Percentiles rank a stretch among this genome's conserved stretches.
Evolutionary conservation across 1,140 invertebrate genomes (phyloP).

Genomic region (Trypoxylus dichotomus): DNA sequence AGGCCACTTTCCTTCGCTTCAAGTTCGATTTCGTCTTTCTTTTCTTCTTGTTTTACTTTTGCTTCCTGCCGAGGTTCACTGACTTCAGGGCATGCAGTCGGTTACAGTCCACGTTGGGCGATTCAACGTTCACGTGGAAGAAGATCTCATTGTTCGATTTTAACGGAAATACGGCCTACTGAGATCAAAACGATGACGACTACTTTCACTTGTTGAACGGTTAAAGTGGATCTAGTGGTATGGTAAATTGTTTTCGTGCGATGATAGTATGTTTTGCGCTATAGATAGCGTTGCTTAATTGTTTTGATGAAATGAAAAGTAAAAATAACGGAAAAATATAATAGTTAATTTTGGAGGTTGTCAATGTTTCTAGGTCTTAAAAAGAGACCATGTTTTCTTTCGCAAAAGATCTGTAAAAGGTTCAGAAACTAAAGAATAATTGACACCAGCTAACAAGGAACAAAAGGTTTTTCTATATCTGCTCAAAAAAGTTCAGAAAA

Average conservation of each 20-base stretch:
- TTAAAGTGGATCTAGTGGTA: neutral
- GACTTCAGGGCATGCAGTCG: neutral
- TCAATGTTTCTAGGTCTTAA: no score
- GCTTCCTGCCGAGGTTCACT: neutral
- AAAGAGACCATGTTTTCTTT: no score
- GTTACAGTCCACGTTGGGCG: neutral
- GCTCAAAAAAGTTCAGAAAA: no score
- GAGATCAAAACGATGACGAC: neutral
- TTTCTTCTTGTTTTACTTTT: neutral
- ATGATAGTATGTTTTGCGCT: no score
- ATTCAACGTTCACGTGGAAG: neutral
- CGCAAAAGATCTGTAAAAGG: no score
- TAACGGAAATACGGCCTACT: neutral
- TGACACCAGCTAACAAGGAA: no score
- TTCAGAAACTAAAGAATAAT: no score
- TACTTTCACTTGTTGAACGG: neutral
- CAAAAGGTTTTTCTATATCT: no score
- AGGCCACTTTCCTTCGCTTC: neutral
- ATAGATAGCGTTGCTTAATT: no score
- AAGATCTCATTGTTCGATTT: slow-evolving; percentile 2
- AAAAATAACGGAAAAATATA: no score
- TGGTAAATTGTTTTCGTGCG: neutral
- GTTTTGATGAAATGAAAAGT: no score
- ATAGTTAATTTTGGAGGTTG: no score
- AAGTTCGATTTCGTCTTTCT: neutral